Conservation (phyloP, 1,140 invertebrate genomes). For the Condylostylus longicornis region DNA sequence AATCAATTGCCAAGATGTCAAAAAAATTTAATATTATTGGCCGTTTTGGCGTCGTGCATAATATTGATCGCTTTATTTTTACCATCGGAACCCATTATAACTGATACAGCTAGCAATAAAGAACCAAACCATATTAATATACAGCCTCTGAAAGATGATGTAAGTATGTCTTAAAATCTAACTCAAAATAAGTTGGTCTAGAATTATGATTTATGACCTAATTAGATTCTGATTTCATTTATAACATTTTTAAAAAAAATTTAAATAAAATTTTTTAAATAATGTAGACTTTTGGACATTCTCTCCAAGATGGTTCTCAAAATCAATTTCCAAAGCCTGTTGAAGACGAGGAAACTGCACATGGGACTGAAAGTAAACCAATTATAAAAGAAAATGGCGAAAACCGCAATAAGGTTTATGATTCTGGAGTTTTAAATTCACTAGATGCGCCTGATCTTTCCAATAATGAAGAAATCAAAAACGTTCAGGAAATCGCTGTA, state of each 20-base stretch:
- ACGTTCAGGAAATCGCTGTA: constrained; percentile 1
- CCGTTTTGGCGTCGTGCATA: constrained; percentile 23
- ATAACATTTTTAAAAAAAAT: neutral
- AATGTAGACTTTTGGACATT: no score
- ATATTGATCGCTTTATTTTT: constrained; percentile 17
- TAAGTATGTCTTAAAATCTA: constrained; percentile 1
- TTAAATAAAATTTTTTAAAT: neutral
- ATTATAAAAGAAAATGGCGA: no score
- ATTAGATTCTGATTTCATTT: neutral
- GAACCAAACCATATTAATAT: constrained; percentile 14
- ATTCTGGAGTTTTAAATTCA: neutral
- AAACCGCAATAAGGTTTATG: constrained; percentile 4
- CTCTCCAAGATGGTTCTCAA: no score
- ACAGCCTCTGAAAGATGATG: constrained; percentile 8
- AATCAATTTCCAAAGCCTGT: no score
- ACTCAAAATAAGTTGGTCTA: neutral
- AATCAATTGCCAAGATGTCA: constrained; percentile 71
- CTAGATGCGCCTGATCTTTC: neutral
- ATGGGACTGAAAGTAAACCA: no score
- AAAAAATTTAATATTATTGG: constrained; percentile 51
- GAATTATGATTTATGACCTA: neutral
- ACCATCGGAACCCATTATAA: constrained; percentile 18
- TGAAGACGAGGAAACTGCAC: no score
- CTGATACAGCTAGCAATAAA: constrained; percentile 8
- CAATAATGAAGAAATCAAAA: constrained; percentile 6